phyloP scores from a whole-genome alignment of 2,797 vertebrate species.

The Neosilurus mollespiculum region DNA sequence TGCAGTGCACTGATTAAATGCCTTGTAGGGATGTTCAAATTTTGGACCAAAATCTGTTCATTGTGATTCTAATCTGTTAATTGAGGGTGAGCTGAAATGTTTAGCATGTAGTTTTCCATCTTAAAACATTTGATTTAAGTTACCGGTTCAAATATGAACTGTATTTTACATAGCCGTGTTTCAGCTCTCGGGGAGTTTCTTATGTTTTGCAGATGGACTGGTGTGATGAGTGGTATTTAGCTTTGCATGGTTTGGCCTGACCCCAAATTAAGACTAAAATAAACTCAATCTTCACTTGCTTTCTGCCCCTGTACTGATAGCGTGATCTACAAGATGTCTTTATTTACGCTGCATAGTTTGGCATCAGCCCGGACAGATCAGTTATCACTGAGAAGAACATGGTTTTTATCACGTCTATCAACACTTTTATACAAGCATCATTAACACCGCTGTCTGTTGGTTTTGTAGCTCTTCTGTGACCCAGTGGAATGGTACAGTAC shows the following conservation, averaged over 20 bases:
- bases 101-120: background rate
- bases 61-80: background rate
- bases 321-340: conserved; percentile 18
- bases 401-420: conserved; percentile 36
- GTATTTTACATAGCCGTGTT: conserved; percentile 9
- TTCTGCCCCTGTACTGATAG: conserved; percentile 30
- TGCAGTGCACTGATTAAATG: background rate
- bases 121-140: conserved; percentile 16
- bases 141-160: background rate
- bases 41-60: background rate
- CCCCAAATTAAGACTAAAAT: conserved; percentile 27
- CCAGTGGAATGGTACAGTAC: conserved; percentile 17
- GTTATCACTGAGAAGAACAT: background rate
- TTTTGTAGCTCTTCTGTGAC: conserved; percentile 17
- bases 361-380: conserved; percentile 12
- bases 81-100: background rate
- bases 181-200: conserved; percentile 11
- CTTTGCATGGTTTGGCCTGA: conserved; percentile 38
- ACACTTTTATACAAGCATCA: conserved; percentile 35
- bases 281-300: conserved; percentile 27
- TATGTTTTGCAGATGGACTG: conserved; percentile 20
- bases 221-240: conserved; percentile 36
- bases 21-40: background rate
- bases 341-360: conserved; percentile 2
- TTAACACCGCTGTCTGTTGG: conserved; percentile 38